Evolutionary conservation across 2,888 invertebrate genomes (phyloP).

Genomic region (Zaprionus lineosus): DNA sequence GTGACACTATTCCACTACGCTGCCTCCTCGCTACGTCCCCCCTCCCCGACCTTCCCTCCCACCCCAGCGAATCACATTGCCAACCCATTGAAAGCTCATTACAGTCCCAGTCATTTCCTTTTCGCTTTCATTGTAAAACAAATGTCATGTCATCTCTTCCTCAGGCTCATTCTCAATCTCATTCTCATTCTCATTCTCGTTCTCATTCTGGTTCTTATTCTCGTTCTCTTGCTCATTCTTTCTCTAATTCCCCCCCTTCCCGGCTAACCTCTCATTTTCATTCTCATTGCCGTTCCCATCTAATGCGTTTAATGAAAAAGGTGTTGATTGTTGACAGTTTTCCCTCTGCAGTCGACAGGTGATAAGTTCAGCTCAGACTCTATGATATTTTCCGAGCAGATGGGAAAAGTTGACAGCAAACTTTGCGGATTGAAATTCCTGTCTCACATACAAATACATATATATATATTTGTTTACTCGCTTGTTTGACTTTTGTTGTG

Average conservation of each 20-base stretch:
- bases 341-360: constrained; percentile 31
- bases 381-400: constrained; percentile 45
- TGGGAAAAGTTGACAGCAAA: constrained; percentile 45
- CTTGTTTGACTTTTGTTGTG: constrained; percentile 49
- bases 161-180: background rate
- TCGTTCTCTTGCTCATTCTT: constrained; percentile 9
- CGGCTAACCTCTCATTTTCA: too few species aligned
- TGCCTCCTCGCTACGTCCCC: too few species aligned
- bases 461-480: constrained; percentile 64
- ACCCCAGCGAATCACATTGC: constrained; percentile 19
- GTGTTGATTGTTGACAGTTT: constrained; percentile 76
- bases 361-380: constrained; percentile 43
- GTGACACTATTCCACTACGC: constrained; percentile 41
- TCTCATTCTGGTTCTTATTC: constrained; percentile 23
- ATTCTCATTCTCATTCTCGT: background rate
- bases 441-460: too few species aligned
- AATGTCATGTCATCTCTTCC: constrained; percentile 56
- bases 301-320: constrained; percentile 78
- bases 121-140: constrained; percentile 72
- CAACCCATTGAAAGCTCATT: constrained; percentile 46
- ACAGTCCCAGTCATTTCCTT: constrained; percentile 65
- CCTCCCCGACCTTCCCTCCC: too few species aligned
- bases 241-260: background rate
- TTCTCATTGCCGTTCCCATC: constrained; percentile 39
- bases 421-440: constrained; percentile 27